A percentile compares a stretch with the other conserved stretches of the same genome.
phyloP scores from a whole-genome alignment of 1,140 invertebrate genomes.

The Babylonia areolata region DNA sequence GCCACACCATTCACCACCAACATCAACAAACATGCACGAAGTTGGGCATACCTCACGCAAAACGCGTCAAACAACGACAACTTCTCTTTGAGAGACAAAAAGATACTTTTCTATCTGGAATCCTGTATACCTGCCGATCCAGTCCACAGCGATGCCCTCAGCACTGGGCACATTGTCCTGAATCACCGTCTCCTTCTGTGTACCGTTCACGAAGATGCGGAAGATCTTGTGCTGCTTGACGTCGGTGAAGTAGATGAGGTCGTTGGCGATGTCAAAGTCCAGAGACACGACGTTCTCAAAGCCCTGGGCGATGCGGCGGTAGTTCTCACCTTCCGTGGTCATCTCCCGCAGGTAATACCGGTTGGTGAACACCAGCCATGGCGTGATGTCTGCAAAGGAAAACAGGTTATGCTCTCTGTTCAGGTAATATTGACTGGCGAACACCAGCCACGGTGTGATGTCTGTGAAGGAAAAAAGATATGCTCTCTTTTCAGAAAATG shows the following conservation, averaged over 20 bases:
- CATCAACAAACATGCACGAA: too few relatives aligned
- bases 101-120: too few relatives aligned
- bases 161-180: constrained; percentile 94
- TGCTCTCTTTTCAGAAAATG: too few relatives aligned
- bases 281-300: constrained; percentile 97
- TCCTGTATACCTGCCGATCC: constrained; percentile 89
- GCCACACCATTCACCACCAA: too few relatives aligned
- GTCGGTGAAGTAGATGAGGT: constrained; percentile 95
- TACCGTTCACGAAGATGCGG: constrained; percentile 79
- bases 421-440: constrained; percentile 98
- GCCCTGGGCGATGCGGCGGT: constrained; percentile 94
- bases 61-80: too few relatives aligned
- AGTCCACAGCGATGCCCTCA: constrained; percentile 97
- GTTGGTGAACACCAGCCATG: constrained; percentile 98
- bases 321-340: constrained; percentile 89
- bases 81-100: too few relatives aligned
- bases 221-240: constrained; percentile 90
- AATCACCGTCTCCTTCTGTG: constrained; percentile 86
- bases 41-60: too few relatives aligned
- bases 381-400: constrained; percentile 79
- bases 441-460: constrained; percentile 92
- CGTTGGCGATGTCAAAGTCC: constrained; percentile 91
- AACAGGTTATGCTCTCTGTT: constrained; percentile 78
- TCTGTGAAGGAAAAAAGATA: constrained; percentile 53
- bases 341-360: constrained; percentile 98